Conservation (phyloP, 1,140 invertebrate species). For the Bombus terrestris region DNA sequence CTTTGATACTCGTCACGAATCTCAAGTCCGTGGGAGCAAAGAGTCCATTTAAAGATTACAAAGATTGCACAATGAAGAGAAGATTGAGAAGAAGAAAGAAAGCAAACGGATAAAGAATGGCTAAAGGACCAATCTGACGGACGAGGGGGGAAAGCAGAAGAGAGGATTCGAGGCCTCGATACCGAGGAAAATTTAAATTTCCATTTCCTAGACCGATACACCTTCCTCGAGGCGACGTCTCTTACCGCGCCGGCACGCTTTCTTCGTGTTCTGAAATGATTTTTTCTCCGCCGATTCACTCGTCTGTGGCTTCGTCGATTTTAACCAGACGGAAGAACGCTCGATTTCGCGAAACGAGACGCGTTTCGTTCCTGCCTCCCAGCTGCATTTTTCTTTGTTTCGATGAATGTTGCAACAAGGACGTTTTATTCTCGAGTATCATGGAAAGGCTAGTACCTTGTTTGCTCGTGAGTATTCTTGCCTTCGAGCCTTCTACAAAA, state of each 20-base stretch:
- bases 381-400: neutral
- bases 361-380: neutral
- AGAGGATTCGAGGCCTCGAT: neutral
- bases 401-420: neutral
- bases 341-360: neutral
- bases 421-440: neutral
- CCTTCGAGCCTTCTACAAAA: neutral
- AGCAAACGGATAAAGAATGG: neutral
- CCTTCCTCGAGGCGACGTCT: neutral
- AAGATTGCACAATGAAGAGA: slow-evolving; percentile 10
- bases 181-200: slow-evolving; percentile 21
- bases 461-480: neutral
- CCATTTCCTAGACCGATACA: slow-evolving; percentile 2
- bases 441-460: neutral
- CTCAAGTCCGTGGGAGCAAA: slow-evolving; percentile 25
- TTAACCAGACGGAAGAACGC: neutral
- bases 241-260: neutral
- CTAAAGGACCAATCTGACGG: slow-evolving; percentile 19
- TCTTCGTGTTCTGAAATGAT: neutral
- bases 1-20: slow-evolving; percentile 39
- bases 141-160: neutral
- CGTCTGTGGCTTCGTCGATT: neutral
- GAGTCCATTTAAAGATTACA: slow-evolving; percentile 45
- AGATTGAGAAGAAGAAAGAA: neutral
- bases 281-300: neutral